Evolutionary conservation across 2,797 vertebrate genomes (phyloP).

Genomic region (Anolis apletophallus): DNA sequence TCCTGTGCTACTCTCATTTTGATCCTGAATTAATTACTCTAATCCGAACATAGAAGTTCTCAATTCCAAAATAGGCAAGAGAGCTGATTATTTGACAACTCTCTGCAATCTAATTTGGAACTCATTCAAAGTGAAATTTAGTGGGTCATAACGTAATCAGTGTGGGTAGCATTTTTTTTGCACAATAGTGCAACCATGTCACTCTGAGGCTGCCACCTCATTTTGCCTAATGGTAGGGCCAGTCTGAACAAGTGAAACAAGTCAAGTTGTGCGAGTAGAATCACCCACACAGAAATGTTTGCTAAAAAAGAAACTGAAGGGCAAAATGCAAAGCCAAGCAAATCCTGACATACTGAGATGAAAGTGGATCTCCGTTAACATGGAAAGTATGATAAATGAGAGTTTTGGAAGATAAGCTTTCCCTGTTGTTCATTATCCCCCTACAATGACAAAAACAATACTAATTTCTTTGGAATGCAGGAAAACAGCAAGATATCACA

Average conservation of each 20-base stretch:
- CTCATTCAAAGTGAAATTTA: not conserved
- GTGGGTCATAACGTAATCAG: too few relatives aligned
- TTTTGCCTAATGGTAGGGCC: not conserved
- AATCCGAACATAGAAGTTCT: not conserved
- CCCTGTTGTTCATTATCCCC: slow-evolving; percentile 8
- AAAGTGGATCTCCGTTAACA: not conserved
- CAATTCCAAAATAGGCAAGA: not conserved
- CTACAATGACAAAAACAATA: not conserved
- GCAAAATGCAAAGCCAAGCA: slow-evolving; percentile 4
- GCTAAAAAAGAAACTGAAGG: not conserved
- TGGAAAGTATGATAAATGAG: slow-evolving; percentile 12
- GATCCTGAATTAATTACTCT: not conserved
- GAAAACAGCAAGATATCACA: not conserved
- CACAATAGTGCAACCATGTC: not conserved
- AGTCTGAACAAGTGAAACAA: not conserved
- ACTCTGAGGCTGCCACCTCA: not conserved
- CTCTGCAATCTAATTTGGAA: not conserved
- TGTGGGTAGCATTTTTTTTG: not conserved
- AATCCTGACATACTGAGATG: not conserved
- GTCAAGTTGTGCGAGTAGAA: not conserved
- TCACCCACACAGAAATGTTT: slow-evolving; percentile 21
- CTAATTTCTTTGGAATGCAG: slow-evolving; percentile 35
- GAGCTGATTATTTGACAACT: not conserved
- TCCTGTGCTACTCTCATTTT: not conserved
- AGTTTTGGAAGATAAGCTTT: not conserved